Base-by-base conservation (phyloP, 2,797 vertebrate species). In the Denticeps clupeoides region DNA sequence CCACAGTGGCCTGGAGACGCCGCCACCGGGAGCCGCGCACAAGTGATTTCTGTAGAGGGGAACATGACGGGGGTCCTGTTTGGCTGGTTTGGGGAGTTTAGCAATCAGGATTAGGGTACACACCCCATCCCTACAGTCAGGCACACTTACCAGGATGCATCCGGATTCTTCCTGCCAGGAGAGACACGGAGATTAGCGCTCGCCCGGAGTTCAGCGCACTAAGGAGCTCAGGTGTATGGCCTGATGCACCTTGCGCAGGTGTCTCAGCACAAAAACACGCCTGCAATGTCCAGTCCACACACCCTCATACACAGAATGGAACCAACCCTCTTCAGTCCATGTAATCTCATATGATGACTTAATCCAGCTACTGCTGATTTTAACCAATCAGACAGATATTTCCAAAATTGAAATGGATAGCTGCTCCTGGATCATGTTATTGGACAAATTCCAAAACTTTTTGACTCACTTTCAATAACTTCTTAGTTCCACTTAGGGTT, bases 161-260 rank as follows among this genome's bases (percentile, higher is more conserved):
- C 48, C 79, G 80, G 82, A 77, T 81, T 80, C 78, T 79, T 72
- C 79, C 82, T 49, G 85, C 79, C 85, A n/a, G n/a, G 85, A 89
- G 88, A 89, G 83, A 83, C 79, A 85, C 83, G 79, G 80, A 84
- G 84, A 88, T 85, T 87, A 86, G 84, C 53, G 81, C 80, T 80
- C 58, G 55, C 38, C 35, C 59, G 53, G 82, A 74, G 85, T 81
- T 49, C 49, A 83, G 80, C 77, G 73, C 78, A 27, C 79, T 82
- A 78, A 83, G 82, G 80, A 82, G 80, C 88, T 87, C 86, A 89
- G 83, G 87, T 88, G 86, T 85, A 82, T 82, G 83, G 83, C 81
- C 82, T 87, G 86, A 86, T 87, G 82, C 83, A 41, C 51, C 24
- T 2, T 46, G 3, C 26, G 3, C 16, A 10, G 21, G 6, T 31